A percentile compares a stretch with the other conserved stretches of the same genome.
Evolutionary conservation across 2,797 vertebrate genomes (phyloP).

Genomic region (Myripristis jacobus): DNA sequence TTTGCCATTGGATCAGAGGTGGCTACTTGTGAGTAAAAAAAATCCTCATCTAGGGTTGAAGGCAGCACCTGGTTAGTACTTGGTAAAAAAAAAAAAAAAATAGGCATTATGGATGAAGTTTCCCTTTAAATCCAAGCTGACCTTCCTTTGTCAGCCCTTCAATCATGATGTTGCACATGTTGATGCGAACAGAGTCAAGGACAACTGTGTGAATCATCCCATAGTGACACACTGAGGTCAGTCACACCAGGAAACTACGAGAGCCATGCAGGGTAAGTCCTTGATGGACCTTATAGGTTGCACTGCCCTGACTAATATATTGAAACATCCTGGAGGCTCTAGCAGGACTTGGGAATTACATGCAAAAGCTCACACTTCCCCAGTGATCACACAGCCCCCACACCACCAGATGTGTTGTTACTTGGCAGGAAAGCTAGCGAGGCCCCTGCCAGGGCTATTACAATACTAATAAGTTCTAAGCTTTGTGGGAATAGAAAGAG

Average conservation of each 20-base stretch:
- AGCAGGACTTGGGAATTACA: not conserved
- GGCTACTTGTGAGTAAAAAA: too few relatives aligned
- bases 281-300: conserved; percentile 8
- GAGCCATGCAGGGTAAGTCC: not conserved
- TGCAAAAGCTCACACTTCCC: not conserved
- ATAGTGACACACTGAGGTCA: not conserved
- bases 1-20: too few relatives aligned
- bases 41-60: too few relatives aligned
- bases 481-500: conserved; percentile 33
- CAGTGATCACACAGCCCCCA: conserved; percentile 7
- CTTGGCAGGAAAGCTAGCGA: conserved; percentile 34
- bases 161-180: not conserved
- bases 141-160: too few relatives aligned
- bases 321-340: not conserved
- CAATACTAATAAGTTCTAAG: conserved; percentile 55
- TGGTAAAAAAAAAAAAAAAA: too few relatives aligned
- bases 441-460: conserved; percentile 48
- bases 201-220: conserved; percentile 8
- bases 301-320: conserved; percentile 5
- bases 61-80: too few relatives aligned
- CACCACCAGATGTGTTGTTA: conserved; percentile 12
- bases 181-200: conserved; percentile 4
- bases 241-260: not conserved
- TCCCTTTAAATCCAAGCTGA: too few relatives aligned
- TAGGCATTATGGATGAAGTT: too few relatives aligned